phyloP scores from a whole-genome alignment of 2,113 vertebrate genomes.

The Elanoides forficatus region DNA sequence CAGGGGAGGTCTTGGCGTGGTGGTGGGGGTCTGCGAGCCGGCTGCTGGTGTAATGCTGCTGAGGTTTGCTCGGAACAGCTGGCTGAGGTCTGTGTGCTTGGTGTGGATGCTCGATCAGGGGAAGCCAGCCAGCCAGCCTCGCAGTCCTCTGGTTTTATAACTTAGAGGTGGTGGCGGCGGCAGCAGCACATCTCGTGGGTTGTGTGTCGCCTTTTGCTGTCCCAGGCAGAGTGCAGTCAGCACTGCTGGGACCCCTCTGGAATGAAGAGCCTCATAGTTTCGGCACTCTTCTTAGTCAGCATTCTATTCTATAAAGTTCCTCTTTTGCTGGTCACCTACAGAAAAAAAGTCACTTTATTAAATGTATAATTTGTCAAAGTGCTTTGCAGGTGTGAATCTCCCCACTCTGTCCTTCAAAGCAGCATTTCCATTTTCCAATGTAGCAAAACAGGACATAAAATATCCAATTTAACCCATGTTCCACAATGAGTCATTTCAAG shows the following conservation, averaged over 20 bases:
- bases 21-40: background rate
- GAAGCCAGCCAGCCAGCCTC: background rate
- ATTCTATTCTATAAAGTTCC: background rate
- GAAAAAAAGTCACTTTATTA: background rate
- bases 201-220: background rate
- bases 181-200: fast-evolving
- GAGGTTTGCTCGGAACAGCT: no score
- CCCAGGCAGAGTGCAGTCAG: background rate
- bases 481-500: background rate
- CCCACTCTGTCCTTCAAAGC: background rate
- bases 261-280: background rate
- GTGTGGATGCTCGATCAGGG: background rate
- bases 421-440: background rate
- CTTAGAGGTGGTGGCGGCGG: background rate
- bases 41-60: background rate
- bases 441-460: background rate
- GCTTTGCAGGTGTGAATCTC: background rate
- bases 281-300: background rate
- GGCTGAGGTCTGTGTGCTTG: background rate
- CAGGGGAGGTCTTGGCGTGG: background rate
- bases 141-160: background rate
- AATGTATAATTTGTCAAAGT: background rate
- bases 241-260: background rate
- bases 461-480: fast-evolving
- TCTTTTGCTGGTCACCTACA: background rate